Evolutionary conservation across 2,888 invertebrate species (phyloP).

Genomic region (Ectemnius continuus): DNA sequence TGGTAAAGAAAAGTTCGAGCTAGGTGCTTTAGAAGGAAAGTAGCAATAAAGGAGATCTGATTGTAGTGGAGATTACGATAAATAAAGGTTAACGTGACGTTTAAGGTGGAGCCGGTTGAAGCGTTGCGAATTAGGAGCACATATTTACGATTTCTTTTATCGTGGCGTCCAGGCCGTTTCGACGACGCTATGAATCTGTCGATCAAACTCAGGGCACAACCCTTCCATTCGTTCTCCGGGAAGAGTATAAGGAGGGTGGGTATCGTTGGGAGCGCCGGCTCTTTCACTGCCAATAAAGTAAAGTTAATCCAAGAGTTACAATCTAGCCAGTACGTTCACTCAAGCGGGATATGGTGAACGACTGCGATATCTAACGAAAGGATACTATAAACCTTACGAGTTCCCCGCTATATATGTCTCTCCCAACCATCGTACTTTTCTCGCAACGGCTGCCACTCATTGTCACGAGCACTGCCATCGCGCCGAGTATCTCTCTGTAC

Average conservation of each 20-base stretch:
- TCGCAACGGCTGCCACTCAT: too few relatives aligned
- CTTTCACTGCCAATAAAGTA: conserved; percentile 49
- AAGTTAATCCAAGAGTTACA: conserved; percentile 34
- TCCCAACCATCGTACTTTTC: not conserved
- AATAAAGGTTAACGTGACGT: conserved; percentile 6
- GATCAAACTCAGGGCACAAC: not conserved
- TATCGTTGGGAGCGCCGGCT: conserved; percentile 10
- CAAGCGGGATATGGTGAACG: not conserved
- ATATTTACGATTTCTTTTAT: conserved; percentile 1
- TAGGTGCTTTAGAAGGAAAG: not conserved
- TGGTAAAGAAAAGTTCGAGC: too few relatives aligned
- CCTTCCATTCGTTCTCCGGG: not conserved
- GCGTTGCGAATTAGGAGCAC: not conserved
- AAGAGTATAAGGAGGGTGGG: not conserved
- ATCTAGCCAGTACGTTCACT: not conserved
- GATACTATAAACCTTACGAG: conserved; percentile 55
- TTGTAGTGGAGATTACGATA: not conserved
- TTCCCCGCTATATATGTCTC: not conserved
- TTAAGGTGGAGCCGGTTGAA: not conserved
- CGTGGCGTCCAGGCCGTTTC: not conserved
- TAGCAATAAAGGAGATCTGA: not conserved
- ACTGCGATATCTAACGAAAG: conserved; percentile 50
- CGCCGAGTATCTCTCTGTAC: too few relatives aligned
- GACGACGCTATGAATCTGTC: not conserved
- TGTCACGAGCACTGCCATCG: too few relatives aligned